A percentile compares a stretch with the other conserved stretches of the same genome.
Conservation (phyloP, 2,797 vertebrate species). For the Strix occidentalis region DNA sequence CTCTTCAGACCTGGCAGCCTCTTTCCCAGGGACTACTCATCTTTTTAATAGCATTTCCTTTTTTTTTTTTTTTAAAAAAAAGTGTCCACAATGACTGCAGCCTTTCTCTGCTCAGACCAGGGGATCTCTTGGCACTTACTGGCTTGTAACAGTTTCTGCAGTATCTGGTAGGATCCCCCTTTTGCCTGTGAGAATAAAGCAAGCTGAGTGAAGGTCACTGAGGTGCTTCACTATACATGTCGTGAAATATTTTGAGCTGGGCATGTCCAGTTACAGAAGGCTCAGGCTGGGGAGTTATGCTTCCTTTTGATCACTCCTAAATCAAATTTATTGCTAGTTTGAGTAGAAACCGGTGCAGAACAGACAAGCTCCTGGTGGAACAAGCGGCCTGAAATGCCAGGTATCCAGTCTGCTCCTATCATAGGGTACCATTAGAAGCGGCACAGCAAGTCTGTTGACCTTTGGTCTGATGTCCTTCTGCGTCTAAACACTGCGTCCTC, state of each 20-base stretch:
- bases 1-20: conserved; percentile 3
- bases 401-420: background rate
- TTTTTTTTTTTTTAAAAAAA: background rate
- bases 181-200: background rate
- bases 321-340: background rate
- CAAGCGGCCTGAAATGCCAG: background rate
- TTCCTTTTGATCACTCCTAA: background rate
- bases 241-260: background rate
- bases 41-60: background rate
- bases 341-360: background rate
- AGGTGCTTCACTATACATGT: background rate
- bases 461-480: background rate
- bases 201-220: background rate
- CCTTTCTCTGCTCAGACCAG: background rate
- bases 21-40: conserved; percentile 40
- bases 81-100: background rate
- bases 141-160: background rate
- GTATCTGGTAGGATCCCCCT: background rate
- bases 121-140: background rate
- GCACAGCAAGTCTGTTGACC: background rate
- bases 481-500: background rate
- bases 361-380: background rate
- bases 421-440: background rate
- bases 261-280: background rate
- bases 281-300: background rate